These are phyloP conservation scores for Malthinus seriepunctatus DNA, from an alignment of 2,888 invertebrate species.

Conservation along the genomic window DNA sequence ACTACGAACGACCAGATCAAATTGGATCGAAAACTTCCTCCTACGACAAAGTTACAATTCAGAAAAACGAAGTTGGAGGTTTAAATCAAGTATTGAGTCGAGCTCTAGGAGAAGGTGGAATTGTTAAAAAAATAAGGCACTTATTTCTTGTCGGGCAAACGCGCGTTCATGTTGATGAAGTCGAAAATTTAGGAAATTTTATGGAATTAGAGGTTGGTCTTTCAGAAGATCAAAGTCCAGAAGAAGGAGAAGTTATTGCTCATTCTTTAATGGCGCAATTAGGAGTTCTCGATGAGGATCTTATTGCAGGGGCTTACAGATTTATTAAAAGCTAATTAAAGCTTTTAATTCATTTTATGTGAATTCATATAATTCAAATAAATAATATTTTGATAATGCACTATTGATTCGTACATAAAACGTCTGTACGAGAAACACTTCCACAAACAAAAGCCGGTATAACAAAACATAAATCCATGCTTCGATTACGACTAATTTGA, in stretches of 20 bases:
- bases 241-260: slow-evolving; percentile 74
- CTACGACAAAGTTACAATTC: slow-evolving; percentile 64
- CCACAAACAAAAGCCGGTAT: too few relatives aligned
- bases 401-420: too few relatives aligned
- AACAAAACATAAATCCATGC: too few relatives aligned
- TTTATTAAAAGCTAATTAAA: too few relatives aligned
- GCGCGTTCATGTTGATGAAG: slow-evolving; percentile 85
- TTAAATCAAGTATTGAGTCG: slow-evolving; percentile 59
- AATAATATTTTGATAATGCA: too few relatives aligned
- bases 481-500: too few relatives aligned
- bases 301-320: slow-evolving; percentile 77
- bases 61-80: slow-evolving; percentile 54
- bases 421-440: too few relatives aligned
- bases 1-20: slow-evolving; percentile 76
- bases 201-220: slow-evolving; percentile 79
- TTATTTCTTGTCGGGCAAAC: slow-evolving; percentile 83
- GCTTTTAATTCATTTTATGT: too few relatives aligned
- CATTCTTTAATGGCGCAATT: slow-evolving; percentile 69
- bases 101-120: slow-evolving; percentile 72
- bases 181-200: slow-evolving; percentile 76
- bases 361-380: too few relatives aligned
- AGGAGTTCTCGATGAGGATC: slow-evolving; percentile 63
- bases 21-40: slow-evolving; percentile 79
- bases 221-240: slow-evolving; percentile 57
- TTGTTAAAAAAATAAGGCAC: slow-evolving; percentile 74